Evolutionary conservation across 2,797 vertebrate species (phyloP), one percentile per base, ranked within the genome.

Genomic region (Stomatorhinus walkeri): DNA sequence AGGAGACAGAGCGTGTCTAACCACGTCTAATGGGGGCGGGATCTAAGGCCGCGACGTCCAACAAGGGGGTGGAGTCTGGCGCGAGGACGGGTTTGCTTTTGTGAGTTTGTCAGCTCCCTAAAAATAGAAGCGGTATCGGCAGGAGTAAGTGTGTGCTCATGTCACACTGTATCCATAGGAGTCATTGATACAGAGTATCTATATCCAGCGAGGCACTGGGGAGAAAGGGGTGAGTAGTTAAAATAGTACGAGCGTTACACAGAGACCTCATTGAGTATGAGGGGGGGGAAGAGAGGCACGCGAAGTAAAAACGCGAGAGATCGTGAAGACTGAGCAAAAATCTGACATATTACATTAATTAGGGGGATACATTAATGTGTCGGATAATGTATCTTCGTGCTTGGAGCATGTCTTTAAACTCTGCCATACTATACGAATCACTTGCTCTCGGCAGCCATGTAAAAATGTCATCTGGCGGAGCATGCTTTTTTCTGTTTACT

Each of bases 71-170:
- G 94, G 94, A 90, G 93, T 91, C n/a, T 61, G n/a, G 6, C 22
- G 24, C 22, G 87, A 61, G 87, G 49, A 87, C 87, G 76, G 84
- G 84, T 90, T 76, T 54, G 59, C 89, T 52, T 91, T 89, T 89
- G 87, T 36, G 92, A 93, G 90, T 93, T 92, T 93, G 91, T 89
- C 92, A 92, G 89, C 93, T 92, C 92, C 92, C 91, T 91, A 93
- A 93, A 94, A 91, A 91, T 90, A 93, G 88, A 88, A 92, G 91
- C 79, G 59, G 87, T 89, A 89, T 85, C 88, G 90, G 85, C 86
- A 89, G 88, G 90, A 89, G 89, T 56, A 87, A 76, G 88, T 87
- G 76, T 72, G 87, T 84, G 88, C 79, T 83, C 85, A 87, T 91
- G 89, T 91, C 88, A 88, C 72, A 85, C 81, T 89, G 89, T 89